Percentiles rank a stretch among this genome's conserved stretches.
Evolutionary conservation across 2,888 invertebrate genomes (phyloP).

Genomic region (Tetheella fluctuosa): DNA sequence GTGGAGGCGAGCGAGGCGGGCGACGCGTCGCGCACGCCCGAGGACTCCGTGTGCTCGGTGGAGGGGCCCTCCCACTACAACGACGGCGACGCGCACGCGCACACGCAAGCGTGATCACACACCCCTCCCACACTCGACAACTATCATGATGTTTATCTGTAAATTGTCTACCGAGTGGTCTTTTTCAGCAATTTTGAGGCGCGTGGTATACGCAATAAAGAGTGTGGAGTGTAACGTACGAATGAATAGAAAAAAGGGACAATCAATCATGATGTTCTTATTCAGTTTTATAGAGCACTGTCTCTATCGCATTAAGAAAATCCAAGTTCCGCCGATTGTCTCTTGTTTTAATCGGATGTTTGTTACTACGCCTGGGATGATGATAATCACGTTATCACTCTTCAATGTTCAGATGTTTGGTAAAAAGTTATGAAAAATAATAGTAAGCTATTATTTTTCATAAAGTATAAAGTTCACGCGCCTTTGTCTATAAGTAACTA

Average conservation of each 20-base stretch:
- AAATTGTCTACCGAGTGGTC: conserved; percentile 14
- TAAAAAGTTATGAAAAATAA: too few relatives aligned
- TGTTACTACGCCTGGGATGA: not conserved
- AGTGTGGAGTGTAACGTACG: not conserved
- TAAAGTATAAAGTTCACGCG: not conserved
- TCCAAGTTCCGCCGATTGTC: not conserved
- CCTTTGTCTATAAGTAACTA: not conserved
- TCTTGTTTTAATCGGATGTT: not conserved
- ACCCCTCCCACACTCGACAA: conserved; percentile 11
- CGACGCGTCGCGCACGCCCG: conserved; percentile 93
- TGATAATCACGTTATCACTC: not conserved
- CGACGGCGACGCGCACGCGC: conserved; percentile 82
- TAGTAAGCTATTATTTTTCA: not conserved
- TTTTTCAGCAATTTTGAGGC: not conserved
- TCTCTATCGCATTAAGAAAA: not conserved
- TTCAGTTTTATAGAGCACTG: too few relatives aligned
- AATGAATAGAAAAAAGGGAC: not conserved
- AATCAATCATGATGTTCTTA: not conserved
- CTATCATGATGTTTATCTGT: conserved; percentile 37
- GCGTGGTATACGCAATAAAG: not conserved
- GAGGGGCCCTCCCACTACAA: conserved; percentile 91
- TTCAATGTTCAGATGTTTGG: not conserved
- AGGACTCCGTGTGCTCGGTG: conserved; percentile 95
- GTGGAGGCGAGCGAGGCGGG: conserved; percentile 88
- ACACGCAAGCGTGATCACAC: conserved; percentile 73